Evolutionary conservation across 1,140 invertebrate species (phyloP), one percentile per base, ranked within the genome.

Genomic region (Whitmania pigra): DNA sequence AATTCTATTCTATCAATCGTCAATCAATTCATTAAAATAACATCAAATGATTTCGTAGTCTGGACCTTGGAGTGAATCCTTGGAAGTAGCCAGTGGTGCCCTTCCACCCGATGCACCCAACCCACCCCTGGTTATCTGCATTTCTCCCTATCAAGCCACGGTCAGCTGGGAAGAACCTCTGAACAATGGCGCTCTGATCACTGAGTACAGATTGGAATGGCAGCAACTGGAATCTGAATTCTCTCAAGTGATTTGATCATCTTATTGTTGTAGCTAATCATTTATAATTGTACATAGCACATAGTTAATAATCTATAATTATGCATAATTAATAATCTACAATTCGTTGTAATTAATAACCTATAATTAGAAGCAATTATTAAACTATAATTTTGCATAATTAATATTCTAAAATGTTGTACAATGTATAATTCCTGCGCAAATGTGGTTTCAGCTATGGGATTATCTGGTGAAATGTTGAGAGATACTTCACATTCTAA

Each of bases 131-230:
- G 78, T 85, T 18, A 81, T 84, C 4, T 84, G 83, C 73, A 86
- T 87, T 76, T 88, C 87, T 49, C 83, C 89, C 9, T 86, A 87
- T 72, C 83, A 85, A 75, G 85, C 87, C 15, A 81, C 85, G n/a
- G 82, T 92, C 53, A 83, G 86, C 60, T 94, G 91, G 91, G 85
- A 85, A 67, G 86, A 89, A 72, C 90, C 91, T 0, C 78, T 84
- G 40, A 86, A 85, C 78, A 93, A 93, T 82, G 91, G 91, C 25
- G 87, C 90, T 15, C 84, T 87, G 13, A 86, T 94, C 29, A 84
- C 86, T 36, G 89, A 91, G 73, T 93, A 92, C 78, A 83, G 86
- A 40, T 82, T 93, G 72, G 89, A 71, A 27, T 73, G 53, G 57
- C 71, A 71, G 55, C 71, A 71, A 31, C 15, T 29, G 36, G 71